Evolutionary conservation across 2,888 invertebrate species (phyloP).

Genomic region (Acanthosepion lycidas): DNA sequence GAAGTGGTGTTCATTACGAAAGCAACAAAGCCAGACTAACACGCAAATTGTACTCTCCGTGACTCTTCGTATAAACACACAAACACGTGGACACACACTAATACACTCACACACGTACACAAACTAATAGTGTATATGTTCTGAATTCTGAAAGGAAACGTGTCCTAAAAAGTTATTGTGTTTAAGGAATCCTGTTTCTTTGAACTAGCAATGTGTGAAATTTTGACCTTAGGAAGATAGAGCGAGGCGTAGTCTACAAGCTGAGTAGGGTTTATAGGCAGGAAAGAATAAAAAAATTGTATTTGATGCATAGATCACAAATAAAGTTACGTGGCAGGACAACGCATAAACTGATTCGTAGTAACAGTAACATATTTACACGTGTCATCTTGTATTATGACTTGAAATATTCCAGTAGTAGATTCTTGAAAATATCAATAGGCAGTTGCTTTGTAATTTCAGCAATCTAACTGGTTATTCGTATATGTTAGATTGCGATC

Average conservation of each 20-base stretch:
- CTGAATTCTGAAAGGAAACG: not conserved
- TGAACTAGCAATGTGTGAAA: not conserved
- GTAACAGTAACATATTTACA: not conserved
- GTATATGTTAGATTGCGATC: too few relatives aligned
- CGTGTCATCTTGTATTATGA: not conserved
- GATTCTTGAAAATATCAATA: too few relatives aligned
- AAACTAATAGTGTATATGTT: not conserved
- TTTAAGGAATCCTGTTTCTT: not conserved
- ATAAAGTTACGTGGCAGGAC: not conserved
- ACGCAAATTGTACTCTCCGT: not conserved
- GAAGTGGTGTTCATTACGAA: not conserved
- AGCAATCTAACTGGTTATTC: too few relatives aligned
- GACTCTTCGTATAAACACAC: not conserved
- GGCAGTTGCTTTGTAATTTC: too few relatives aligned
- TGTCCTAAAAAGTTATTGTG: not conserved
- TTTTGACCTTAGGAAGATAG: not conserved
- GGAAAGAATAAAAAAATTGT: not conserved
- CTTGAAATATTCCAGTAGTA: too few relatives aligned
- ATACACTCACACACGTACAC: not conserved
- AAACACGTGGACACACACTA: not conserved
- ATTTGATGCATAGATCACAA: not conserved
- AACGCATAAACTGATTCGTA: not conserved
- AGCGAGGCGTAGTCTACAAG: not conserved
- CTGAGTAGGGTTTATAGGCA: not conserved
- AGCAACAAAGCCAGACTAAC: not conserved